Evolutionary conservation across 2,113 vertebrate genomes (phyloP).

Genomic region (Bubo scandiacus): DNA sequence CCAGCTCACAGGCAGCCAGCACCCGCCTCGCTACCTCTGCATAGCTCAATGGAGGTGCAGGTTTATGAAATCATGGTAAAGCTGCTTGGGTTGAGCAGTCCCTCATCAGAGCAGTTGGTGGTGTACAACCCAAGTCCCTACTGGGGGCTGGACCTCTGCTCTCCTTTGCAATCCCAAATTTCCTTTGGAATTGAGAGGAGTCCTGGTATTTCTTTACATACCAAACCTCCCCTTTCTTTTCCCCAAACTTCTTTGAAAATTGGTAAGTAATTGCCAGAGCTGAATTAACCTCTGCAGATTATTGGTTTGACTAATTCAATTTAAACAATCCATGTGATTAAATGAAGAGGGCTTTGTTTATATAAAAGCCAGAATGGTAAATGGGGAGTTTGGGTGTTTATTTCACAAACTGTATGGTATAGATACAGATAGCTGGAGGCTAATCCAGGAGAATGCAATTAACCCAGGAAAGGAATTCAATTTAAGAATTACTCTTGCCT

Average conservation of each 20-base stretch:
- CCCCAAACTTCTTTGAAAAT: background rate
- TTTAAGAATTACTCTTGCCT: background rate
- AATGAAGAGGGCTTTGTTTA: background rate
- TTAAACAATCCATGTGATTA: background rate
- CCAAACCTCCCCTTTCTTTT: background rate
- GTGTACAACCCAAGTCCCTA: background rate
- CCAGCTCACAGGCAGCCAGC: background rate
- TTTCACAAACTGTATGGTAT: background rate
- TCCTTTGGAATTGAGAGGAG: background rate
- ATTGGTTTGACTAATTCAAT: background rate
- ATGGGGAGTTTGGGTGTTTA: background rate
- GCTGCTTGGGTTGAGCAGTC: background rate
- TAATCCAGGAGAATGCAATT: background rate
- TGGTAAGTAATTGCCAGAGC: background rate
- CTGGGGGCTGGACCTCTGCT: background rate
- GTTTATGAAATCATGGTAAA: background rate
- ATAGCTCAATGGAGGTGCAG: accelerated
- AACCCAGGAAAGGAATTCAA: background rate
- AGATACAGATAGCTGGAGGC: background rate
- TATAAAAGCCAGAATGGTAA: background rate
- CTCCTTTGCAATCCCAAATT: background rate
- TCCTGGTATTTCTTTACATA: background rate
- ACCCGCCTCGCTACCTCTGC: background rate
- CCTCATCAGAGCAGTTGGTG: background rate
- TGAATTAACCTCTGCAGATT: background rate